These are phyloP conservation scores for Nasonia vitripennis DNA, from an alignment of 1,140 invertebrate genomes.

Conservation along the genomic window DNA sequence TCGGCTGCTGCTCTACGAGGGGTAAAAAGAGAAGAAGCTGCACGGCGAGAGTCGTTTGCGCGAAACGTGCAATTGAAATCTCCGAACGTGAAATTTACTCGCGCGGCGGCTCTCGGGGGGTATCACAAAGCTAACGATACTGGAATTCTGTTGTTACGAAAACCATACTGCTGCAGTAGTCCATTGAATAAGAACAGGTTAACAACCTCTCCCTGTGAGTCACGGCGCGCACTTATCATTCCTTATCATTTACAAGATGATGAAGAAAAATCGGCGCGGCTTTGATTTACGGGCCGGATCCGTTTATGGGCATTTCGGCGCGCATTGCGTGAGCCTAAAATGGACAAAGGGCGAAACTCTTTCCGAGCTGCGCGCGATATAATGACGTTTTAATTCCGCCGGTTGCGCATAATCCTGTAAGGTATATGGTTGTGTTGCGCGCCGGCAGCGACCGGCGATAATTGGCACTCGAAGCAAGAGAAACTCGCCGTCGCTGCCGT, in stretches of 20 bases:
- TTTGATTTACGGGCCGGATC: conserved; percentile 13
- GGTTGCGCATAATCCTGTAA: background rate
- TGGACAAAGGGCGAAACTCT: conserved; percentile 10
- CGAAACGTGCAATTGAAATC: background rate
- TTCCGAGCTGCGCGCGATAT: background rate
- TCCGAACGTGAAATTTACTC: background rate
- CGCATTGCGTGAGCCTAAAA: conserved; percentile 6
- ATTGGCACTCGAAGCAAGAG: conserved; percentile 57
- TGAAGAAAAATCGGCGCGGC: background rate
- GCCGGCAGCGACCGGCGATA: conserved; percentile 3
- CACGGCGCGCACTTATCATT: background rate
- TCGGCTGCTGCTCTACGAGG: background rate
- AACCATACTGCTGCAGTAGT: background rate
- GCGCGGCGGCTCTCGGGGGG: background rate
- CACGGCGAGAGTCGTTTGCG: background rate
- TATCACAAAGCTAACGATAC: conserved; percentile 1
- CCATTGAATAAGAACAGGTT: background rate
- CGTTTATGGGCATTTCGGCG: conserved; percentile 10
- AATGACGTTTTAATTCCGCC: conserved; percentile 40
- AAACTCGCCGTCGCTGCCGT: conserved; percentile 13
- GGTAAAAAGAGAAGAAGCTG: background rate
- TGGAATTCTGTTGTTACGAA: conserved; percentile 4
- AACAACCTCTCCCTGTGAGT: background rate
- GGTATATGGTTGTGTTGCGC: too few relatives aligned
- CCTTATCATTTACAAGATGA: conserved; percentile 4